A percentile compares a stretch with the other conserved stretches of the same genome.
Conservation (phyloP, 2,113 vertebrate species). For the Lagopus muta region DNA sequence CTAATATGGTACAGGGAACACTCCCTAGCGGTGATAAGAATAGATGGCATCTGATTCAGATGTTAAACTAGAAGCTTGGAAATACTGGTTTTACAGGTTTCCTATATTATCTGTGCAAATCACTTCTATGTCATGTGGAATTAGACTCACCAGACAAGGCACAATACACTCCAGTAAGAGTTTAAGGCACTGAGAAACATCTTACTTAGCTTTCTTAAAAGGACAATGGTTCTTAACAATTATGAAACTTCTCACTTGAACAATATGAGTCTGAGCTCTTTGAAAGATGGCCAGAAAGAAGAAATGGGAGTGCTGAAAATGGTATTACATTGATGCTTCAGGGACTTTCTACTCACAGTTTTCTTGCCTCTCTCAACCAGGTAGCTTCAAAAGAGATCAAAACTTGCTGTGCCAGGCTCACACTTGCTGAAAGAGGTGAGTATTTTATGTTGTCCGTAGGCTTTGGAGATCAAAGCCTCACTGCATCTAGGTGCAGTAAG, state of each 20-base stretch:
- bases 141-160: neutral
- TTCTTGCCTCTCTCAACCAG: neutral
- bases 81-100: constrained; percentile 47
- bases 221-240: neutral
- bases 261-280: neutral
- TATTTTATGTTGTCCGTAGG: neutral
- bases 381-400: neutral
- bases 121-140: neutral
- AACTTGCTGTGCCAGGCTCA: neutral
- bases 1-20: neutral
- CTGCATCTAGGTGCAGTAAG: neutral
- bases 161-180: neutral
- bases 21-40: neutral
- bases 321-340: neutral
- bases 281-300: neutral
- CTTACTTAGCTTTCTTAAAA: neutral
- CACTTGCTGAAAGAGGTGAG: neutral
- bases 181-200: neutral
- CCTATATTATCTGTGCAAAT: constrained; percentile 1
- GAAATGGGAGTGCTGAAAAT: neutral
- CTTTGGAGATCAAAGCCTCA: constrained; percentile 32
- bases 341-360: neutral
- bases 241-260: neutral
- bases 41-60: neutral
- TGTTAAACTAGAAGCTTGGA: neutral